Percentiles rank a stretch among this genome's conserved stretches.
Evolutionary conservation across 2,888 invertebrate genomes (phyloP).

Genomic region (Nymphalis polychloros): DNA sequence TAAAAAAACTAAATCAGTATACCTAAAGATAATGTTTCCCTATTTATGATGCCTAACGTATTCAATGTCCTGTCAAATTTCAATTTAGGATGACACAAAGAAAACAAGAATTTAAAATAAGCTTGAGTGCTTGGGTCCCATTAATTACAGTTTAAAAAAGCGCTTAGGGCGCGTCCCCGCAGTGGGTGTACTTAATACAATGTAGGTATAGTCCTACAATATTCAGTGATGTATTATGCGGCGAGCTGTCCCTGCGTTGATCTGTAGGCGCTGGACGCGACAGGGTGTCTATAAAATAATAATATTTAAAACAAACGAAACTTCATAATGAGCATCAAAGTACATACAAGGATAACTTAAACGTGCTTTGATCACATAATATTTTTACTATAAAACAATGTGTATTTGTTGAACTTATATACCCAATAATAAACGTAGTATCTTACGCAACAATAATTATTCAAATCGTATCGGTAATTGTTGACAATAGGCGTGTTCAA

Average conservation of each 20-base stretch:
- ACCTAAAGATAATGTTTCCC: neutral
- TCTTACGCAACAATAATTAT: too few relatives aligned
- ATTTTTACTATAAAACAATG: too few relatives aligned
- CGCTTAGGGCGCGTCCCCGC: conserved; percentile 35
- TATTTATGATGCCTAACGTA: neutral
- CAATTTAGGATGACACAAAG: conserved; percentile 41
- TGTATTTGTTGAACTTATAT: too few relatives aligned
- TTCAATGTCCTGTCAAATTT: conserved; percentile 36
- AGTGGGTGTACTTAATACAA: conserved; percentile 44
- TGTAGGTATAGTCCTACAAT: conserved; percentile 41
- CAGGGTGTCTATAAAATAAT: conserved; percentile 46
- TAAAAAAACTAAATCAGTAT: neutral
- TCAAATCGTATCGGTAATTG: too few relatives aligned
- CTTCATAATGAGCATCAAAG: neutral
- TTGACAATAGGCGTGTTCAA: too few relatives aligned
- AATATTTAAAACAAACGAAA: conserved; percentile 10
- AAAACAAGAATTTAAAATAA: conserved; percentile 55
- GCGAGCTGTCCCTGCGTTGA: conserved; percentile 43
- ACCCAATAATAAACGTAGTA: too few relatives aligned
- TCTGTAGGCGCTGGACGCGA: conserved; percentile 39
- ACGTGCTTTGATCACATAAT: neutral
- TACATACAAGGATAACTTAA: neutral
- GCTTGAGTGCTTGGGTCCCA: conserved; percentile 44
- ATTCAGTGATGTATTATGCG: conserved; percentile 50
- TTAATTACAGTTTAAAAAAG: conserved; percentile 54